Conservation (phyloP, 1,140 invertebrate species). For the Bicyclus anynana region DNA sequence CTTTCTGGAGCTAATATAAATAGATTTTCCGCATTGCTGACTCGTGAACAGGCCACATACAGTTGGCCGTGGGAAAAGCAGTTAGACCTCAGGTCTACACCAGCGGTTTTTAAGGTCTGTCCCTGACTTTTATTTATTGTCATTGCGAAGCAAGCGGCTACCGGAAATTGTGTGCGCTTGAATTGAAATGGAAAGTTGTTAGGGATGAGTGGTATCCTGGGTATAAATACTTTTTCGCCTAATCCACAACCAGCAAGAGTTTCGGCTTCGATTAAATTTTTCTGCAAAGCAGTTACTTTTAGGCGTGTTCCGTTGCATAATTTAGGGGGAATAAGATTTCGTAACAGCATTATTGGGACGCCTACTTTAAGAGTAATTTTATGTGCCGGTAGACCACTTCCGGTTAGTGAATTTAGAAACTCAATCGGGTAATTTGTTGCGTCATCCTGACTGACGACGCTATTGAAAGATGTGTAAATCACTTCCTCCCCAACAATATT, state of each 20-base stretch:
- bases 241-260: conserved; percentile 22
- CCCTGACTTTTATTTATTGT: conserved; percentile 8
- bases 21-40: too few species aligned
- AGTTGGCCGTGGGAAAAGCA: too few species aligned
- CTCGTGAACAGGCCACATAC: too few species aligned
- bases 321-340: conserved; percentile 24
- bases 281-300: conserved; percentile 19
- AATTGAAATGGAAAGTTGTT: conserved; percentile 27
- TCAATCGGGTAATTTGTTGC: conserved; percentile 18
- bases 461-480: conserved; percentile 16
- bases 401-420: conserved; percentile 17
- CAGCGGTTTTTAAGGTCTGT: not conserved
- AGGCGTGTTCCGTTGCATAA: conserved; percentile 31
- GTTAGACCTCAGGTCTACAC: too few species aligned
- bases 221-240: conserved; percentile 25
- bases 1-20: too few species aligned
- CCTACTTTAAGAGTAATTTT: conserved; percentile 18
- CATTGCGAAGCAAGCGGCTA: conserved; percentile 13
- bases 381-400: conserved; percentile 24
- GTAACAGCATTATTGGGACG: conserved; percentile 4
- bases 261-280: conserved; percentile 27
- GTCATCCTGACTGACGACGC: conserved; percentile 5
- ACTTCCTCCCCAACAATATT: conserved; percentile 6
- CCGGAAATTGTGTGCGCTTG: conserved; percentile 21
- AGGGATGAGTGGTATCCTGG: conserved; percentile 22